Evolutionary conservation across 1,140 invertebrate species (phyloP), one percentile per base, ranked within the genome.

Genomic region (Hylyphantes graminicola): DNA sequence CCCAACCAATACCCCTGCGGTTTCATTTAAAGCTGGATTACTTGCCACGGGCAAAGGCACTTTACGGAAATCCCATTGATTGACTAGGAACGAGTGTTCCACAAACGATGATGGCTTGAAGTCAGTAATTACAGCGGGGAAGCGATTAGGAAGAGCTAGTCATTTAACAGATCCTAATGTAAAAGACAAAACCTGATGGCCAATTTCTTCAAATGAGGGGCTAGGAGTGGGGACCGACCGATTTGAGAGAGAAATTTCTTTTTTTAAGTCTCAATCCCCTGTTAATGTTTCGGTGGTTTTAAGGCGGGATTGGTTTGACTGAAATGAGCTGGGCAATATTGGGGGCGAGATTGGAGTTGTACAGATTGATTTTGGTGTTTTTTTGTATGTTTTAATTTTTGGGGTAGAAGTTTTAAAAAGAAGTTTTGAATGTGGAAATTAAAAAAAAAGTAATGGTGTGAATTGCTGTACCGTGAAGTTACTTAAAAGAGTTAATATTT

Each of bases 121-220:
- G 79, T 72, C 59, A 81, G 79, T 81, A 81, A 81, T 81, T 81
- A 81, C 79, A 81, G 79, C 51, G 73, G 73, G 21, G 79, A 35
- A 50, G 11, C 79, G 79, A 81, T 81, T 81, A 81, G 67, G 68
- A 53, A 72, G 68, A 77, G 54, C 67, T 68, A 81, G 79, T 81
- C 79, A 81, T 81, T 81, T 81, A 81, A 81, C 79, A 81, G 79
- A 81, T 81, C 79, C 79, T 81, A 73, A 81, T 81, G 79, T 81
- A 70, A 81, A 76, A 81, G 79, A 81, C 79, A 81, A 81, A 78
- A 81, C 67, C 55, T 68, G 53, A 54, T 48, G 19, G 67, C 53
- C 79, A 68, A 81, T 81, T 81, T 81, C 79, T 72, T 81, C 64
- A 73, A 81, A 81, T 81, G 79, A 81, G 53, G 51, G 51, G 65